Evolutionary conservation across 1,140 invertebrate genomes (phyloP), one percentile per base, ranked within the genome.

Genomic region (Philopotamus ludificatus): DNA sequence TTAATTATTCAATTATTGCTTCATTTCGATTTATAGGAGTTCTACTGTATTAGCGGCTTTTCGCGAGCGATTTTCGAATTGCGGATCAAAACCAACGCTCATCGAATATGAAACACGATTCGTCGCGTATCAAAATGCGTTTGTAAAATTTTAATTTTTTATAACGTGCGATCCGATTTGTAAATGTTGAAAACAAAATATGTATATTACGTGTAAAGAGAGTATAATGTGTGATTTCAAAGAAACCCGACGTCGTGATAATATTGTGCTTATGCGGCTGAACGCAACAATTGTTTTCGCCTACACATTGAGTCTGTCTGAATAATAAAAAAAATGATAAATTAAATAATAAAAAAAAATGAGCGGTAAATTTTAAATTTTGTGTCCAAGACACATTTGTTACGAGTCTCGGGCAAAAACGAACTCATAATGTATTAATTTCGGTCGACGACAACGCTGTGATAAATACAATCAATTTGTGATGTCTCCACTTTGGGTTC

Each of bases 271-370:
- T 66, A 66, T 66, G 65, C 58, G 57, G 42, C 51, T 42, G 18
- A 21, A 66, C 65, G 57, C 65, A 66, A 59, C 65, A 66, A 58
- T 61, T 55, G 53, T 59, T 59, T 65, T 65, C 51, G 63, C 63
- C 47, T 65, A 59, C n/a, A n/a, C n/a, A n/a, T 59, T 59, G 7
- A 57, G 41, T 57, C 21, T 57, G 54, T 57, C 54, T 42, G 39
- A 42, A 15, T n/a, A n/a, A n/a, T n/a, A n/a, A n/a, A n/a, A n/a
- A n/a, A n/a, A n/a, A n/a, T n/a, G n/a, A n/a, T n/a, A 25, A 34
- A 7, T 57, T 57, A 39, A 57, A 42, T 15, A 42, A 42, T 57
- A 53, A 26, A 10, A 42, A 42, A 39, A 57, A 57, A 28, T 21
- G n/a, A n/a, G n/a, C n/a, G n/a, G n/a, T n/a, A n/a, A n/a, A n/a